phyloP scores from a whole-genome alignment of 1,140 invertebrate genomes.

The Latrodectus geometricus region DNA sequence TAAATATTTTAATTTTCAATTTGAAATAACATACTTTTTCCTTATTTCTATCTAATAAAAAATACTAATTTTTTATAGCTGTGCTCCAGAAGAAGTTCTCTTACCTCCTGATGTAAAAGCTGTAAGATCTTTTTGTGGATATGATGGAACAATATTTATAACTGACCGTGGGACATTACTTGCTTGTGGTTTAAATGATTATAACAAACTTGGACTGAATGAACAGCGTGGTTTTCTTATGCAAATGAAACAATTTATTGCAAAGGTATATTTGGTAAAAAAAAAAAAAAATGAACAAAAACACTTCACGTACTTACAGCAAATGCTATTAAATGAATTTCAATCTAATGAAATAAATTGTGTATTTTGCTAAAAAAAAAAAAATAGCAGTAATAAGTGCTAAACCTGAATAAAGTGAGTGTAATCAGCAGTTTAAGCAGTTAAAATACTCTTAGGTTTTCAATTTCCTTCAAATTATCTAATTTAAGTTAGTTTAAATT shows the following conservation, averaged over 20 bases:
- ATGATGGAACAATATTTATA: conserved; percentile 77
- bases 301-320: neutral
- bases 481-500: too few species aligned
- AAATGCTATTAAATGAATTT: too few species aligned
- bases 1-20: neutral
- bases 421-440: too few species aligned
- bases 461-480: too few species aligned
- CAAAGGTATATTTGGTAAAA: conserved; percentile 52
- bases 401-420: too few species aligned
- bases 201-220: conserved; percentile 79
- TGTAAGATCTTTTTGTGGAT: conserved; percentile 74
- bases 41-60: neutral
- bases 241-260: conserved; percentile 64
- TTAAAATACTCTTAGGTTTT: too few species aligned
- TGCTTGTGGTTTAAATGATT: conserved; percentile 77
- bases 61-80: conserved; percentile 67
- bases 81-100: conserved; percentile 71
- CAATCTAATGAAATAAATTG: too few species aligned
- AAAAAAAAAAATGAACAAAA: neutral
- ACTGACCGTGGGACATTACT: conserved; percentile 76
- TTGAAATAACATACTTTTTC: neutral
- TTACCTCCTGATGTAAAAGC: conserved; percentile 72
- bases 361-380: too few species aligned
- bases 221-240: conserved; percentile 71
- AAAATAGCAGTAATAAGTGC: too few species aligned